phyloP scores from a whole-genome alignment of 2,113 vertebrate genomes.

The Nerophis ophidion region DNA sequence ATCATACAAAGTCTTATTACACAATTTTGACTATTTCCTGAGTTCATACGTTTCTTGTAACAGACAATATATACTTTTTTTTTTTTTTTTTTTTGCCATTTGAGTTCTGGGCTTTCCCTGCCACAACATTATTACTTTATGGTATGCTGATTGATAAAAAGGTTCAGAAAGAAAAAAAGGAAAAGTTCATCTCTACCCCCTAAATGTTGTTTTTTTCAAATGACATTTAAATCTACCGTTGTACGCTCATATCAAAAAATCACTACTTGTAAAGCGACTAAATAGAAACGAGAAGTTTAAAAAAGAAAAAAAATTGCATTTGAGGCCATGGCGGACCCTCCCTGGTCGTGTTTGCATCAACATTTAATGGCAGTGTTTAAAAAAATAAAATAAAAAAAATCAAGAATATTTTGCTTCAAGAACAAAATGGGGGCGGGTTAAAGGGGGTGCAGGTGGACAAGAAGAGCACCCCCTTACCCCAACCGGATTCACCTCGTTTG shows the following conservation, averaged over 20 bases:
- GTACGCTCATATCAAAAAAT: slow-evolving; percentile 78
- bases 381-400: slow-evolving; percentile 26
- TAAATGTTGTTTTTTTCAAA: slow-evolving; percentile 77
- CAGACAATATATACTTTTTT: slow-evolving; percentile 86
- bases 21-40: slow-evolving; percentile 93
- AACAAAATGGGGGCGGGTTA: slow-evolving; percentile 72
- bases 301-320: slow-evolving; percentile 87
- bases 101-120: slow-evolving; percentile 96
- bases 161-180: slow-evolving; percentile 72
- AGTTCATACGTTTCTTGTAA: slow-evolving; percentile 96
- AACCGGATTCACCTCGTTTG: slow-evolving; percentile 71
- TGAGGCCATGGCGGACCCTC: slow-evolving; percentile 96
- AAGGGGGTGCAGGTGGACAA: slow-evolving; percentile 42
- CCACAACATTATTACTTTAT: slow-evolving; percentile 85
- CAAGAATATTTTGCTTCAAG: slow-evolving; percentile 70
- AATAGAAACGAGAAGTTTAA: slow-evolving; percentile 68
- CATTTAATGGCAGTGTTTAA: slow-evolving; percentile 99
- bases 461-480: slow-evolving; percentile 55
- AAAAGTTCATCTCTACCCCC: slow-evolving; percentile 69
- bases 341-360: slow-evolving; percentile 91
- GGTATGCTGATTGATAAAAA: slow-evolving; percentile 90
- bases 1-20: slow-evolving; percentile 83
- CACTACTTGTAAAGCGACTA: slow-evolving; percentile 83
- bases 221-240: slow-evolving; percentile 83
- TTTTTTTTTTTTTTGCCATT: slow-evolving; percentile 92